Evolutionary conservation across 2,113 vertebrate genomes (phyloP), one percentile per base, ranked within the genome.

Genomic region (Hystrix cristata): DNA sequence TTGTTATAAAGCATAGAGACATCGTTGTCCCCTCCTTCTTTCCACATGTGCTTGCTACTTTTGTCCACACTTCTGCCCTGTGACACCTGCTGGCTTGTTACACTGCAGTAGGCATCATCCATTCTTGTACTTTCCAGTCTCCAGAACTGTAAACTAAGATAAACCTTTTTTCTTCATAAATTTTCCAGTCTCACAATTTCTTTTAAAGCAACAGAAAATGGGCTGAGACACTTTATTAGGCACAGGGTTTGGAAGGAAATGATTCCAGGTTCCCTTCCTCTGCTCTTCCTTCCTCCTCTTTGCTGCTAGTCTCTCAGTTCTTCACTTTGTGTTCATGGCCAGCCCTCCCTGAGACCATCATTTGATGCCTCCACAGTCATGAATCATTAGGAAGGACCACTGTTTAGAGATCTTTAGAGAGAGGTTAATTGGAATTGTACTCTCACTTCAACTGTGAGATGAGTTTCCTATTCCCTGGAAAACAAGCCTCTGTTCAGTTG

Each of bases 41-140:
- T 72, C 3, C 60, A 67, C 5, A 8, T 16, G 46, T 4, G 38
- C 11, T 7, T 43, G 10, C 18, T 9, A 16, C 19, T 3, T 67
- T 55, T 72, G 51, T 1, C 2, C 19, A 55, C 15, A 27, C 10
- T 19, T 9, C 25, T 0, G 34, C 2, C 29, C 0, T 46, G 27
- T 55, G 9, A 64, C 4, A 2, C 9, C 38, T 13, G 67, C 4
- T 4, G 14, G 9, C n/a, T 7, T 57, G 8, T 29, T 25, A 43
- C 3, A 46, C 7, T 7, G 48, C 5, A 86, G 7, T 13, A 23
- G 13, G 38, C 38, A 38, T 21, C 48, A 79, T 2, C 1, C 29
- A 69, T 51, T 8, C 9, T 46, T 57, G 4, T 10, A 15, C 8
- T 79, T 65, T 3, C 43, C 19, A 53, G 48, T 19, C 21, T 78